A percentile compares a stretch with the other conserved stretches of the same genome.
Conservation (phyloP, 2,888 invertebrate species). For the Sceliomorpha sp. region DNA sequence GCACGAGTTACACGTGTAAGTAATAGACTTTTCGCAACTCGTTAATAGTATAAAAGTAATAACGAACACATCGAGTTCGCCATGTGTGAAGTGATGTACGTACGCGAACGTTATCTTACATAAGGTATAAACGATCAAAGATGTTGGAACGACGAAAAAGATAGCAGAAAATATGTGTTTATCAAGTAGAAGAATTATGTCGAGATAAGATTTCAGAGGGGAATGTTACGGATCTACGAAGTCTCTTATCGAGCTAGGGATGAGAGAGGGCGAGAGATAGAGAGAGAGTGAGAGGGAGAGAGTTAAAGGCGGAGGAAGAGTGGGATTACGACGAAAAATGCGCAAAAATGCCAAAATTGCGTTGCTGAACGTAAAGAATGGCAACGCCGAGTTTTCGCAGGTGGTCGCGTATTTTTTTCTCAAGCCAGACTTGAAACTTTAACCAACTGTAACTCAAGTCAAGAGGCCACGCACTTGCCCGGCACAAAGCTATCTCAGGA, state of each 20-base stretch:
- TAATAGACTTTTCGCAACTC: too few relatives aligned
- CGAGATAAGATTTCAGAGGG: neutral
- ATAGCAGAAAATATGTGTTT: too few relatives aligned
- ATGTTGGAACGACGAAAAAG: neutral
- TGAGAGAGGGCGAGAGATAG: neutral
- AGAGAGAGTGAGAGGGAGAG: too few relatives aligned
- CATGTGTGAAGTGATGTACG: too few relatives aligned
- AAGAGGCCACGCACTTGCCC: conserved; percentile 67
- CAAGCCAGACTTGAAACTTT: conserved; percentile 64
- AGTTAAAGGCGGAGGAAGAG: neutral
- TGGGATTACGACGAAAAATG: neutral
- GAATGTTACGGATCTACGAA: neutral
- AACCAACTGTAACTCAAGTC: conserved; percentile 71
- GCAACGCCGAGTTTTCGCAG: conserved; percentile 62
- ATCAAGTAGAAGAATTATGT: too few relatives aligned
- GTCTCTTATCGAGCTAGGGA: neutral
- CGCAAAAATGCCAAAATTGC: conserved; percentile 15
- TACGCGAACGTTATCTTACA: too few relatives aligned
- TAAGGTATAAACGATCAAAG: too few relatives aligned
- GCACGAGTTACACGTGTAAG: too few relatives aligned
- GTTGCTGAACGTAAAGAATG: conserved; percentile 10
- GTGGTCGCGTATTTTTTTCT: conserved; percentile 63
- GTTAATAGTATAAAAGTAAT: too few relatives aligned
- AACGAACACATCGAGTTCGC: too few relatives aligned
- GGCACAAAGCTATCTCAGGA: conserved; percentile 69